Conservation (phyloP, 1,140 invertebrate species). For the Brachionus paranguensis region DNA sequence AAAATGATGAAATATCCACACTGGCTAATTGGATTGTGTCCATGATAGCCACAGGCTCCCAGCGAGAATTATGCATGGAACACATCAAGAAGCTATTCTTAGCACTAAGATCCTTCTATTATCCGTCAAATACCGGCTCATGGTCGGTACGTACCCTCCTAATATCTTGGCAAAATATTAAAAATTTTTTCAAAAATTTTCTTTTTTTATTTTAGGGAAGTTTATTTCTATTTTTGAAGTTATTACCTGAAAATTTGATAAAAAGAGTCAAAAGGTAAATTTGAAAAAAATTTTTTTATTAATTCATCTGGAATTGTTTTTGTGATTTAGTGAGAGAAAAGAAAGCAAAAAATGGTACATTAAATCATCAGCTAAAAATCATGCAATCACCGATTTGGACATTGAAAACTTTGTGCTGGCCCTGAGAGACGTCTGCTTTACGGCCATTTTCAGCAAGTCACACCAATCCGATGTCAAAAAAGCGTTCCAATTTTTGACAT, state of each 20-base stretch:
- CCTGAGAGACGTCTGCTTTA: slow-evolving; percentile 64
- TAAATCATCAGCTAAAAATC: slow-evolving; percentile 55
- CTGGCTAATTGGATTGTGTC: slow-evolving; percentile 68
- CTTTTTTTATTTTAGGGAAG: slow-evolving; percentile 44
- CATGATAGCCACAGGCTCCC: slow-evolving; percentile 57
- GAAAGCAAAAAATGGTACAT: slow-evolving; percentile 39
- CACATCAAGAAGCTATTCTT: slow-evolving; percentile 74
- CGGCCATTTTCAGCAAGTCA: slow-evolving; percentile 70
- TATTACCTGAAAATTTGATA: slow-evolving; percentile 58
- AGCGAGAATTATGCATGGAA: slow-evolving; percentile 58
- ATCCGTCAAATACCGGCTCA: slow-evolving; percentile 76
- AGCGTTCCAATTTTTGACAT: slow-evolving; percentile 69
- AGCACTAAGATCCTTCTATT: slow-evolving; percentile 76
- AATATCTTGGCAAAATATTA: neutral
- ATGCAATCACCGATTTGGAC: slow-evolving; percentile 71
- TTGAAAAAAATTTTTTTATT: no score
- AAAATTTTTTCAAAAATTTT: neutral
- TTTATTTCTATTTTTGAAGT: slow-evolving; percentile 48
- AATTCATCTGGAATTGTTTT: neutral
- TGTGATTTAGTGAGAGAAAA: neutral
- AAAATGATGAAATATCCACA: slow-evolving; percentile 56
- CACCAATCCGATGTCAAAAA: slow-evolving; percentile 63
- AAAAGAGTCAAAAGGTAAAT: slow-evolving; percentile 59
- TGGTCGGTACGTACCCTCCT: slow-evolving; percentile 61
- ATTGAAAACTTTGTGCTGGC: slow-evolving; percentile 74